Evolutionary conservation across 2,797 vertebrate species (phyloP), one percentile per base, ranked within the genome.

Genomic region (Pampus argenteus): DNA sequence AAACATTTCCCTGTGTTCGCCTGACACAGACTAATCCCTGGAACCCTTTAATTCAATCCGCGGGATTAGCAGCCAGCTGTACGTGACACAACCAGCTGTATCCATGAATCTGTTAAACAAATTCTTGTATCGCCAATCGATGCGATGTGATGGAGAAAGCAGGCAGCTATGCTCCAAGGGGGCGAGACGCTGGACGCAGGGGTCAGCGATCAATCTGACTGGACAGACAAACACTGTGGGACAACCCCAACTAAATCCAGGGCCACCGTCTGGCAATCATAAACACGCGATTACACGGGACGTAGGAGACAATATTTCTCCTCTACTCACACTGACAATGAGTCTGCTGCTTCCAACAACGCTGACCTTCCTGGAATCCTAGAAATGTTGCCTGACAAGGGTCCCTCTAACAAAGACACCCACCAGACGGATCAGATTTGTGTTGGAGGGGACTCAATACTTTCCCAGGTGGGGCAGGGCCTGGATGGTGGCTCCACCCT

Each of bases 271-370:
- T 1, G 66, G 66, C 82, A 50, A 71, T 78, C 76, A 82, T 89
- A 89, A 88, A 15, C 81, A 63, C 61, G 36, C 88, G 90, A 92
- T 92, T 88, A 91, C 60, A 72, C 70, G 29, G 84, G 84, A 86
- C 85, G 74, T 42, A 82, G 63, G 71, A 76, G 68, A 29, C 71
- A 73, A 83, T 88, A 86, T 78, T 82, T 79, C 65, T 85, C 65
- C 76, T 79, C 76, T 64, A 61, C 80, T 90, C 84, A 34, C 74
- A 47, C 51, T n/a, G 76, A 71, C 66, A 77, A 66, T 47, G 50
- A 80, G 58, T 62, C 55, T 26, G 70, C 40, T 71, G 74, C 29
- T 62, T 74, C 78, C 74, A 76, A 38, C 58, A 48, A 36, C 11
- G 48, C 67, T 74, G 85, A 83, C 86, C 82, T 84, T 73, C 62